phyloP scores from a whole-genome alignment of 2,797 vertebrate species.

The Poeciliopsis gracilis region DNA sequence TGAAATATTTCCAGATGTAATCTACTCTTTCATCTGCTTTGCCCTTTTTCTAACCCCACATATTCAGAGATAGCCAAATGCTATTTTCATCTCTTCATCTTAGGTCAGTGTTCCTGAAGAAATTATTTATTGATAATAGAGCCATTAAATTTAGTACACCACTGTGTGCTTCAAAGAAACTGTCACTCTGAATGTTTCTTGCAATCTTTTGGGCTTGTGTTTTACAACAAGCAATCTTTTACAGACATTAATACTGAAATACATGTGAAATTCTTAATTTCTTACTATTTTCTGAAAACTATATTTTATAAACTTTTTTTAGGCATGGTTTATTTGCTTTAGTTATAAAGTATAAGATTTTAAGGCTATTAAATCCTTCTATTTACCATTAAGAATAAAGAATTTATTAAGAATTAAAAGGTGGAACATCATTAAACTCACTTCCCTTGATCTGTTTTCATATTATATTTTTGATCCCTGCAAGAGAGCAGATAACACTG shows the following conservation, averaged over 20 bases:
- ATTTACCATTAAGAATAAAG: neutral
- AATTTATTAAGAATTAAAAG: no score
- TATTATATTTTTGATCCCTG: constrained; percentile 30
- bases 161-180: constrained; percentile 1
- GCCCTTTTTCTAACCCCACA: constrained; percentile 32
- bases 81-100: constrained; percentile 20
- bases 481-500: constrained; percentile 29
- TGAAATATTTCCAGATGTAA: constrained; percentile 18
- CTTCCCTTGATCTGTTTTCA: constrained; percentile 23
- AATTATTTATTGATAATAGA: constrained; percentile 36
- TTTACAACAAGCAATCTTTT: neutral
- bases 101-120: constrained; percentile 21
- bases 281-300: neutral
- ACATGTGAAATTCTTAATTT: neutral
- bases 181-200: constrained; percentile 13
- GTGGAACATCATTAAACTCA: constrained; percentile 21
- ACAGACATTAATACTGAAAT: neutral
- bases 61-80: constrained; percentile 13
- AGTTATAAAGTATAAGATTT: neutral
- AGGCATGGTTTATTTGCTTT: neutral
- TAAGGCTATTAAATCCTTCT: neutral
- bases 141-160: constrained; percentile 19
- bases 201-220: neutral
- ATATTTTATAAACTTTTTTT: neutral
- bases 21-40: constrained; percentile 23